Conservation (phyloP, 2,113 vertebrate species). For the Labeo rohita region DNA sequence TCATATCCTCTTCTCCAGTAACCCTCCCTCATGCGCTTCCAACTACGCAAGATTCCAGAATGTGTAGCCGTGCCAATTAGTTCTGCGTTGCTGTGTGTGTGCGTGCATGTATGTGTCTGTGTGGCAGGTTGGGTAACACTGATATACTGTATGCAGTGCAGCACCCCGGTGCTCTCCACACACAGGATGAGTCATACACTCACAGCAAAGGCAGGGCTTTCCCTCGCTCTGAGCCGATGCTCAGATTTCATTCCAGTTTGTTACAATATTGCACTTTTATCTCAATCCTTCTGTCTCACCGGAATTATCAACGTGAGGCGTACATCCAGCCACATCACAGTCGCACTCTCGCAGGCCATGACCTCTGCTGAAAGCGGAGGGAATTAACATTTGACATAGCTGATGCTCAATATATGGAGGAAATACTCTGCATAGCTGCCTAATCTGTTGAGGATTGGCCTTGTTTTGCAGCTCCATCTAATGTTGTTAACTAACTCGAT, state of each 20-base stretch:
- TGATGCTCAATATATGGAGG: not conserved
- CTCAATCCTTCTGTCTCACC: not conserved
- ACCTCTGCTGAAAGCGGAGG: not conserved
- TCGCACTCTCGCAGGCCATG: not conserved
- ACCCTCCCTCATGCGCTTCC: conserved; percentile 26
- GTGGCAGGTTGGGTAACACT: conserved; percentile 33
- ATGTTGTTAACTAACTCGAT: conserved; percentile 25
- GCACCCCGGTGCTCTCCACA: conserved; percentile 13
- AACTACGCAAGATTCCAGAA: conserved; percentile 18
- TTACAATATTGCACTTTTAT: not conserved
- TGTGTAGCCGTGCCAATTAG: conserved; percentile 14
- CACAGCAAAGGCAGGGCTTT: conserved; percentile 47
- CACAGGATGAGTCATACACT: conserved; percentile 49
- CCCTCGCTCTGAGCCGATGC: conserved; percentile 33
- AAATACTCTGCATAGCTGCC: conserved; percentile 32
- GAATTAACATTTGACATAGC: not conserved
- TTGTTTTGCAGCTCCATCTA: conserved; percentile 35
- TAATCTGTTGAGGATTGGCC: conserved; percentile 17
- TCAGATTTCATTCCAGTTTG: not conserved
- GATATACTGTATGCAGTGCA: conserved; percentile 33
- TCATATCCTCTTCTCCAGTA: conserved; percentile 30
- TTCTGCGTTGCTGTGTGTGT: not conserved
- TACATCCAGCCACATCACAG: not conserved
- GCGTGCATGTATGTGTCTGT: conserved; percentile 40
- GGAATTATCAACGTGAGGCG: not conserved